Base-by-base conservation (phyloP, 2,797 vertebrate genomes). In the Miichthys miiuy region DNA sequence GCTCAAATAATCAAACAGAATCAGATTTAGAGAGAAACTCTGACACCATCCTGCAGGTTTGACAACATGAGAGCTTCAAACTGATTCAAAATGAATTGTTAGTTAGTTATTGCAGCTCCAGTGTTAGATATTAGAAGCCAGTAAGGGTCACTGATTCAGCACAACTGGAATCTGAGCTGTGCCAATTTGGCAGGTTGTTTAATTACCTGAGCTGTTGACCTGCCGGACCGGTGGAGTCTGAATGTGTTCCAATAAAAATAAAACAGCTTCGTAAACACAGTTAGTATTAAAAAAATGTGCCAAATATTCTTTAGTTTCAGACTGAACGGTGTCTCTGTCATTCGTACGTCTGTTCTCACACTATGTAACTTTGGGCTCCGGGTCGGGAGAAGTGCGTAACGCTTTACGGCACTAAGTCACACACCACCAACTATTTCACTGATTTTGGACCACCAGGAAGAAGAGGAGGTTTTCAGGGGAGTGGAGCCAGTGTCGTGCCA, bases 201-300 rank as follows among this genome's bases (percentile, higher is more conserved):
- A 5, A 63, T 80, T 68, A 75, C 72, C 72, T 79, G 68, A 62
- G n/a, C 63, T 48, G 47, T 5, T 52, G 75, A 79, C 38, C 60
- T 67, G 52, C 54, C 46, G 48, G 54, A 27, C 25, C 25, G 14
- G 38, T 20, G 61, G 58, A 65, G 62, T 41, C 23, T 34, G 9
- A 11, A 17, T 41, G 34, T 20, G 46, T 44, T 55, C 48, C 9
- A 54, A 50, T 23, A n/a, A 27, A 70, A 21, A 60, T 25, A 46
- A 30, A 62, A 30, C 42, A 44, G 57, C 50, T 46, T 57, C 5
- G 12, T 18, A 30, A 81, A 50, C 62, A 23, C 38, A 62, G 20
- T 14, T 34, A 34, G 34, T 4, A 11, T 27, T 12, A 3, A 4
- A 17, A 12, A 12, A 65, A 44, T 12, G 4, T 44, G 41, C 4